These are phyloP conservation scores for Cecidostiba fungosa DNA, from an alignment of 2,888 invertebrate genomes.

Conservation along the genomic window DNA sequence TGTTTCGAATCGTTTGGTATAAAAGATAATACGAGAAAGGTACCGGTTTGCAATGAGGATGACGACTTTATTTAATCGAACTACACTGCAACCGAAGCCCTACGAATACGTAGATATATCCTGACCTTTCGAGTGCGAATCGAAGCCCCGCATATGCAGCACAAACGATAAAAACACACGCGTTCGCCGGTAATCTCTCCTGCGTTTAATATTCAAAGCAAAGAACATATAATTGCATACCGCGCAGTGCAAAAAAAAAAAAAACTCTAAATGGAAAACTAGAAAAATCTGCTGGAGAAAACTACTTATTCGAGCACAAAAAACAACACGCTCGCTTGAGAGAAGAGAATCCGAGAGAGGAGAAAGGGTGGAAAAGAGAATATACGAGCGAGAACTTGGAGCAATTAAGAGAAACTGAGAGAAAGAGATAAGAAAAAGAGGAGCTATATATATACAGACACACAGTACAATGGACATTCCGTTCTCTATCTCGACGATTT, in stretches of 20 bases:
- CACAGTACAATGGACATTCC: constrained; percentile 10
- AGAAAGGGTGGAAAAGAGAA: neutral
- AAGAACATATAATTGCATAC: neutral
- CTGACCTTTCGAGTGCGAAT: neutral
- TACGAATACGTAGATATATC: neutral
- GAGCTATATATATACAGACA: neutral
- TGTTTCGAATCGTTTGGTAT: neutral
- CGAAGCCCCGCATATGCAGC: neutral
- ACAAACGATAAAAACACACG: neutral
- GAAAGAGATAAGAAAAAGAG: constrained; percentile 12
- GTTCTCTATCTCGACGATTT: neutral
- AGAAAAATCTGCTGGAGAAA: neutral
- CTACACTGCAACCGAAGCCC: neutral
- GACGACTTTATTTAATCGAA: neutral
- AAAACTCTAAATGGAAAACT: neutral
- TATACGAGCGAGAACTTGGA: neutral
- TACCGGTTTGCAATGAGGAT: neutral
- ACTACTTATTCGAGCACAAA: neutral
- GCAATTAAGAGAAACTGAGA: constrained; percentile 17
- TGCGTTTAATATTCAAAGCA: neutral
- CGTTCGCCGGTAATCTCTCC: neutral
- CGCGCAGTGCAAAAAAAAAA: neutral
- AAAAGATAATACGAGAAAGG: neutral
- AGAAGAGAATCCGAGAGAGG: too few relatives aligned
- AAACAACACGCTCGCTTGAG: neutral